Conservation (phyloP, 2,888 invertebrate genomes). For the Hydropsyche betteni region DNA sequence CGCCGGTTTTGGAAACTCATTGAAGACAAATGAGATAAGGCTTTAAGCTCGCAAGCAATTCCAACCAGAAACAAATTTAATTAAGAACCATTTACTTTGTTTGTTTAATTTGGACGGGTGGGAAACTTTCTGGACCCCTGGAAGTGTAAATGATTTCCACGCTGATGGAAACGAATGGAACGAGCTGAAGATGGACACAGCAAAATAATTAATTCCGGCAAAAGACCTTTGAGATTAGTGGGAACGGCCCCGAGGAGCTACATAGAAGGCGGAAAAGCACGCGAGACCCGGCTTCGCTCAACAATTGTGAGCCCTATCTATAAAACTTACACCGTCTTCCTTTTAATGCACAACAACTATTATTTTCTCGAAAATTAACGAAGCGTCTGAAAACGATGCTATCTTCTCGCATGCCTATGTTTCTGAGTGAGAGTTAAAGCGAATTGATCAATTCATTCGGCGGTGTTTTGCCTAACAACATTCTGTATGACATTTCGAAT, state of each 20-base stretch:
- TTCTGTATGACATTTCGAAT: too few relatives aligned
- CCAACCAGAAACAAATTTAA: constrained; percentile 41
- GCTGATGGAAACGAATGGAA: constrained; percentile 42
- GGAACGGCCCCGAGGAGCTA: constrained; percentile 4
- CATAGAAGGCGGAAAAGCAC: neutral
- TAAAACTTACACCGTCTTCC: too few relatives aligned
- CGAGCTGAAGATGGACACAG: constrained; percentile 41
- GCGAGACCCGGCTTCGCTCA: neutral
- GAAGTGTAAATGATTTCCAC: constrained; percentile 42
- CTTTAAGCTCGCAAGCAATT: constrained; percentile 37
- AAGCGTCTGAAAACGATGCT: too few relatives aligned
- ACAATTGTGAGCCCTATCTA: neutral
- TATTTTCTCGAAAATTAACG: too few relatives aligned
- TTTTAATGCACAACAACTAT: too few relatives aligned
- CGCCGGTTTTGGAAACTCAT: constrained; percentile 28
- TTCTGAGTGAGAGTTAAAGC: too few relatives aligned
- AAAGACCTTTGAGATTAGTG: constrained; percentile 31
- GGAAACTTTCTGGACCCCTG: constrained; percentile 35
- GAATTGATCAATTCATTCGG: too few relatives aligned
- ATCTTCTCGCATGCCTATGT: too few relatives aligned
- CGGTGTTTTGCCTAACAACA: too few relatives aligned
- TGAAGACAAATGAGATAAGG: constrained; percentile 27
- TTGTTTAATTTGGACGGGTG: constrained; percentile 42
- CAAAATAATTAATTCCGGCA: constrained; percentile 33
- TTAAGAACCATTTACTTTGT: constrained; percentile 44